A percentile compares a stretch with the other conserved stretches of the same genome.
phyloP scores from a whole-genome alignment of 2,113 vertebrate species.

The Numenius arquata region DNA sequence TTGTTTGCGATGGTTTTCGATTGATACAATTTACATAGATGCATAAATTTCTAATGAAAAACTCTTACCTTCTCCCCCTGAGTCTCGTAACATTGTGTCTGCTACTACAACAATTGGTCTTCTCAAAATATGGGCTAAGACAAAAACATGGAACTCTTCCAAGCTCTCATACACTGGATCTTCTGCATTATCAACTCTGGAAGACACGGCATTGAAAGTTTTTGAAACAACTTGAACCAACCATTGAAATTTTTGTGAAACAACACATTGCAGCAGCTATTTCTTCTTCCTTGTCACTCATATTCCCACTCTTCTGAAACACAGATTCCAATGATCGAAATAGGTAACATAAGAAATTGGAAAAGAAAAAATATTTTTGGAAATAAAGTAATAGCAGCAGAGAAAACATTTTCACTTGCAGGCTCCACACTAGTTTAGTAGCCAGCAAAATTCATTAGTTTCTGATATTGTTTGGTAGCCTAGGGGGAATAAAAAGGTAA shows the following conservation, averaged over 20 bases:
- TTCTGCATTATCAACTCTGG: conserved; percentile 92
- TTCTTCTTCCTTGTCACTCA: neutral
- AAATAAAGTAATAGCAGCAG: neutral
- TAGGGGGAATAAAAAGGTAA: neutral
- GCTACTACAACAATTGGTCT: conserved; percentile 96
- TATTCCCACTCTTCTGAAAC: neutral
- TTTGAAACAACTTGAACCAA: neutral
- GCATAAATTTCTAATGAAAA: neutral
- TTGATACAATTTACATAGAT: neutral
- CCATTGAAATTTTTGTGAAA: neutral
- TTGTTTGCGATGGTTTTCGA: neutral
- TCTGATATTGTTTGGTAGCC: neutral
- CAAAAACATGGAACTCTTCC: conserved; percentile 98
- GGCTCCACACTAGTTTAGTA: neutral
- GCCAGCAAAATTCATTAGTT: neutral
- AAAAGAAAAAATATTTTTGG: neutral
- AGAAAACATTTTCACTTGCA: neutral
- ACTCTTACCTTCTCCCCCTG: conserved; percentile 91
- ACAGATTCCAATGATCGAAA: neutral
- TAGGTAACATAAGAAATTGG: neutral
- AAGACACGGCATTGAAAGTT: neutral
- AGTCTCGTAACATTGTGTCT: conserved; percentile 96
- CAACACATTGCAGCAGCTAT: neutral
- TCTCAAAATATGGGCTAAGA: conserved; percentile 92
- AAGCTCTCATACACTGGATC: conserved; percentile 97